Evolutionary conservation across 1,140 invertebrate species (phyloP).

Genomic region (Cydia pomonella): DNA sequence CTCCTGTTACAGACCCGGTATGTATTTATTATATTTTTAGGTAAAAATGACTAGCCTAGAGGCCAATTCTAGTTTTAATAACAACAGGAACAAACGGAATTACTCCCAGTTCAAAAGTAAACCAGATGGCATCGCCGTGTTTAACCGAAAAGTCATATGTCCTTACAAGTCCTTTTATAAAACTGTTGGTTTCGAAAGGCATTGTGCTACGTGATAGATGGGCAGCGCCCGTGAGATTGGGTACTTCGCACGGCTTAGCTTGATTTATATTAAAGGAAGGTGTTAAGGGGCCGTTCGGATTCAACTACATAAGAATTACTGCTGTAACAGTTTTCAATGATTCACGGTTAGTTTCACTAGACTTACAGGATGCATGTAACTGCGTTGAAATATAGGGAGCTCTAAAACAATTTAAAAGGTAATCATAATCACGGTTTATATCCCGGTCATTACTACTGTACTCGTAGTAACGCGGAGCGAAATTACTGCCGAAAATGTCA

Average conservation of each 20-base stretch:
- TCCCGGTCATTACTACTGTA: no score
- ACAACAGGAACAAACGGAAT: neutral
- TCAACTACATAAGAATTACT: no score
- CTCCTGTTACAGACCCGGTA: no score
- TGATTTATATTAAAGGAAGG: neutral
- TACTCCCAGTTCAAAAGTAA: neutral
- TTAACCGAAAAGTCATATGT: neutral
- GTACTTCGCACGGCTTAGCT: constrained; percentile 47
- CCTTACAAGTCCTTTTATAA: neutral
- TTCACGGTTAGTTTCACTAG: no score
- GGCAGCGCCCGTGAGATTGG: constrained; percentile 54
- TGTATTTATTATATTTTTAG: no score
- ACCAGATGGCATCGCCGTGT: neutral
- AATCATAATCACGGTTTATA: no score
- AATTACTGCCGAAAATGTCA: no score
- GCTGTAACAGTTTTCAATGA: no score
- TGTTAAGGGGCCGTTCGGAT: neutral
- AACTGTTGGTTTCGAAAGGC: constrained; percentile 31
- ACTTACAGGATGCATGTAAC: no score
- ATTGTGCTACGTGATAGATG: constrained; percentile 60
- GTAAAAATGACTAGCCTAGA: neutral
- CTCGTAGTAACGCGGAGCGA: neutral
- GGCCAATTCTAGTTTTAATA: neutral
- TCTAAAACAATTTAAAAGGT: no score
- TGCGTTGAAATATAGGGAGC: no score